phyloP scores from a whole-genome alignment of 2,797 vertebrate genomes.

The Diplodus puntazzo region DNA sequence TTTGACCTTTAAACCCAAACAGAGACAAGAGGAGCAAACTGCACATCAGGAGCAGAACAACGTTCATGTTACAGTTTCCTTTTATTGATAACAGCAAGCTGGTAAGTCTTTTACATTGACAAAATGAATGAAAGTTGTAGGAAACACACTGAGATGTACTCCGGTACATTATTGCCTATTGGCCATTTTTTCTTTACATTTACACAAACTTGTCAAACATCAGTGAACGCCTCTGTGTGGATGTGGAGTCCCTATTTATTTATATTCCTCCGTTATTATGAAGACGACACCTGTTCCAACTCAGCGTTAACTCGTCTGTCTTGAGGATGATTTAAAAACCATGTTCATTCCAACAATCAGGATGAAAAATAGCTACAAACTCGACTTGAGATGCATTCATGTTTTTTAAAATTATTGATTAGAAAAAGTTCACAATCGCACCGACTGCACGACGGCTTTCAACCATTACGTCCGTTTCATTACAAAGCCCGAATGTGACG shows the following conservation, averaged over 20 bases:
- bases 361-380: constrained; percentile 47
- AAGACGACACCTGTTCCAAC: constrained; percentile 3
- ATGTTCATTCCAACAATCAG: constrained; percentile 13
- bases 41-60: neutral
- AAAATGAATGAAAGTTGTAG: constrained; percentile 40
- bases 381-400: constrained; percentile 4
- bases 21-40: neutral
- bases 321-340: constrained; percentile 33
- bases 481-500: constrained; percentile 43
- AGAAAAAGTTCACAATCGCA: constrained; percentile 55
- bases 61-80: constrained; percentile 28
- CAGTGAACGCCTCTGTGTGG: constrained; percentile 4
- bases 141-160: constrained; percentile 35
- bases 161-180: constrained; percentile 6
- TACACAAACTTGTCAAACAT: constrained; percentile 41
- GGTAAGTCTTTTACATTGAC: constrained; percentile 34
- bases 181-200: constrained; percentile 32
- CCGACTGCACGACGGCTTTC: constrained; percentile 10
- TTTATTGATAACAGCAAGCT: constrained; percentile 64
- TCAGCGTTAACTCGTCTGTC: neutral
- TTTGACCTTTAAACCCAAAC: neutral
- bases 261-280: neutral
- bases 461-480: constrained; percentile 7
- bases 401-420: constrained; percentile 50
- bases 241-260: neutral